Base-by-base conservation (phyloP, 1,140 invertebrate species). In the Bombus confusus region DNA sequence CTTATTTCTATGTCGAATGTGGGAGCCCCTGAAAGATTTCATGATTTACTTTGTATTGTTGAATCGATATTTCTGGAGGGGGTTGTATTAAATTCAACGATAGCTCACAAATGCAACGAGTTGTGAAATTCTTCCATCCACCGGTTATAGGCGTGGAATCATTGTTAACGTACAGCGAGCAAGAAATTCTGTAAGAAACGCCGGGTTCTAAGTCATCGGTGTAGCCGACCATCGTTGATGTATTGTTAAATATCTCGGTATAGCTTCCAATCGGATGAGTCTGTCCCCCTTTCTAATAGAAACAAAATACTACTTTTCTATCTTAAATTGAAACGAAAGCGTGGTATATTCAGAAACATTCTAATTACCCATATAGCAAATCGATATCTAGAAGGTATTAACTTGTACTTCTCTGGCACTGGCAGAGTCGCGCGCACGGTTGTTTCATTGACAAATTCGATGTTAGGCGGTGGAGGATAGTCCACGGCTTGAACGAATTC, bases 361-460 rank as follows among this genome's bases (percentile, higher is more conserved):
- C 41, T 5, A 57, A n/a, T 87, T 79, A 87, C 87, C 59, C 34
- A 0, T 57, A 84, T 18, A 5, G 57, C 1, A 3, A 68, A 89
- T 15, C 0, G 8, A 41, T 90, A 89, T 8, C 9, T 2, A 28
- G 41, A 28, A 1, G n/a, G 0, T 39, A 64, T 43, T 37, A 62
- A 4, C 8, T 87, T 47, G 8, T 89, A 85, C n/a, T 82, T 69
- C 0, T 90, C n/a, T 15, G 28, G 62, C 5, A 59, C 10, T 52
- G 85, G 25, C 34, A 87, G 0, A n/a, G 8, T 12, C 1, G 15
- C 68, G 2, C 12, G 3, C 25, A 91, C 68, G 15, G 15, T 31
- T 1, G 90, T 91, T 41, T 80, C 39, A 6, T 71, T 89, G 22
- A 59, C 22, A 15, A 43, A 80, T 34, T 37, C 41, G 41, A 90